Base-by-base conservation (phyloP, 2,888 invertebrate species). In the Sipunculus nudus region DNA sequence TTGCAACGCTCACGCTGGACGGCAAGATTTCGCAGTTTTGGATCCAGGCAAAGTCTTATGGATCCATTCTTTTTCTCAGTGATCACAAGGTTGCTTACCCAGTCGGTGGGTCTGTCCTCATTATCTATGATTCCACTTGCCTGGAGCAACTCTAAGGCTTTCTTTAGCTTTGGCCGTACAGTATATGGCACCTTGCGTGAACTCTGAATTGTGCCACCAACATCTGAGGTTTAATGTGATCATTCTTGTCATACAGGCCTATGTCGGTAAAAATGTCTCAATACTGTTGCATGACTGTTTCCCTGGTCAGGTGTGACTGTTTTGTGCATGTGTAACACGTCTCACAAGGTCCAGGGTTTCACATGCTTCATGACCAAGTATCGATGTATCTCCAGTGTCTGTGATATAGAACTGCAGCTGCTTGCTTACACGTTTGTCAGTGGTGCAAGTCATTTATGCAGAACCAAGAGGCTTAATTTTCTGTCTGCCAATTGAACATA, bases 91-190 rank as follows among this genome's bases (percentile, higher is more conserved):
- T 43, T 63, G 39, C 57, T 64, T 10, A 68, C 65, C 69, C 65
- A 70, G 23, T 67, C 61, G 4, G 71, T 65, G 3, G 71, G 63
- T 39, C 59, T 43, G 25, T 64, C 56, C 3, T 60, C 59, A n/a
- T 48, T 54, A 29, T 19, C 40, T 10, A 60, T 67, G 3, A 71
- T 39, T 10, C 49, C 56, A 39, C 47, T 31, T 31, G 61, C n/a
- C 38, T 57, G 60, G 43, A 70, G 39, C 23, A 55, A 26, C 4
- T 58, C 46, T 10, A 68, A 32, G 31, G 40, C 39, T 2, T 39
- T 32, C 21, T 64, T 54, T 3, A 68, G 28, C 41, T 50, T 38
- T 19, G 31, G 41, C 25, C 47, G 48, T 26, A 49, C 31, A 16
- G 53, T 43, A 35, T 46, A 43, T 25, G 63, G 66, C 6, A 65